Conservation (phyloP, 2,888 invertebrate genomes). For the Macaria liturata region DNA sequence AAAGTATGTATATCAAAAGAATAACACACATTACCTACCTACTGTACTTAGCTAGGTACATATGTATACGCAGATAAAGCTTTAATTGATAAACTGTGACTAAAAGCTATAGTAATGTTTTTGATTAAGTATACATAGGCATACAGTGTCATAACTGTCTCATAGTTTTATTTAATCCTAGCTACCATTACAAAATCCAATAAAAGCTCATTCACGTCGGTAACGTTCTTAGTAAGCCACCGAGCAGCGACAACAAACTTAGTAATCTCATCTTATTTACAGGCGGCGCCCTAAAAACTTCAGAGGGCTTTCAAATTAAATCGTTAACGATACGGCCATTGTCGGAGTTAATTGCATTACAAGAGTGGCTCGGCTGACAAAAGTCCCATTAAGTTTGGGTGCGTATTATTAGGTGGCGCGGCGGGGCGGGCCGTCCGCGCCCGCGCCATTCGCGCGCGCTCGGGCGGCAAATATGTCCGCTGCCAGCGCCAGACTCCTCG, state of each 20-base stretch:
- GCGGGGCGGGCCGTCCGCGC: conserved; percentile 51
- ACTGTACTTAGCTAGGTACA: too few species aligned
- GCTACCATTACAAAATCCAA: conserved; percentile 15
- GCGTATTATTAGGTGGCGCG: conserved; percentile 42
- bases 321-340: conserved; percentile 75
- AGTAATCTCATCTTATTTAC: conserved; percentile 35
- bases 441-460: conserved; percentile 58
- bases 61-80: too few species aligned
- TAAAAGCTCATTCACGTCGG: conserved; percentile 22
- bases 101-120: too few species aligned
- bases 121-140: too few species aligned
- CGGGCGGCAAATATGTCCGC: conserved; percentile 76
- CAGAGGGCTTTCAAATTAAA: conserved; percentile 70
- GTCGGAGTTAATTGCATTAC: conserved; percentile 82
- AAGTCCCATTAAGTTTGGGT: conserved; percentile 77
- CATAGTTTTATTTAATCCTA: conserved; percentile 5
- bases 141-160: background rate
- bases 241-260: conserved; percentile 33
- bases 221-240: conserved; percentile 28
- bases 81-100: too few species aligned
- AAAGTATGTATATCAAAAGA: too few species aligned
- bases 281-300: conserved; percentile 42
- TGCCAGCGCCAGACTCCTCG: conserved; percentile 68
- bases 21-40: too few species aligned
- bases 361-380: conserved; percentile 76